Percentiles rank a stretch among this genome's conserved stretches.
phyloP scores from a whole-genome alignment of 2,888 invertebrate species.

The Strigamia transsilvanica region DNA sequence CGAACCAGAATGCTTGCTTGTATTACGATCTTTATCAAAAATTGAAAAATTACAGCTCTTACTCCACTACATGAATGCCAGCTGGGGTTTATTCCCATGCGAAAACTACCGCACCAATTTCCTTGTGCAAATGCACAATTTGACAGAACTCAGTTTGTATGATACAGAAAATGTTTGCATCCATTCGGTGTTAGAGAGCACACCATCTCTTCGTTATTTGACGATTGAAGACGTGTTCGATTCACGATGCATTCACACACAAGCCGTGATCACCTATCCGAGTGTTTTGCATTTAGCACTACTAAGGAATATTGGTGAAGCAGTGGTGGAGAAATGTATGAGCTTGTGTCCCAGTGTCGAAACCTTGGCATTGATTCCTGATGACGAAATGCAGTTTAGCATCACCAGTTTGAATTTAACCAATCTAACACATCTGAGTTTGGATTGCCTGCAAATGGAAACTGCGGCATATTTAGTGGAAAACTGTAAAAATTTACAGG shows the following conservation, averaged over 20 bases:
- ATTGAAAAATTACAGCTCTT: neutral
- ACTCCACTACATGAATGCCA: neutral
- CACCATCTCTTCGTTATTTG: neutral
- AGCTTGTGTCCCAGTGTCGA: too few relatives aligned
- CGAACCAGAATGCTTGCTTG: neutral
- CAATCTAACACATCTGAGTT: too few relatives aligned
- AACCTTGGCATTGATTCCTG: too few relatives aligned
- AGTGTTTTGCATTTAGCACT: neutral
- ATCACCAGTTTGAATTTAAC: too few relatives aligned
- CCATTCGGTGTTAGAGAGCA: neutral
- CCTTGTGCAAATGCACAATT: too few relatives aligned
- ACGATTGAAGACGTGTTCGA: neutral
- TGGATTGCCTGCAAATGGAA: too few relatives aligned
- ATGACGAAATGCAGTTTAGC: too few relatives aligned
- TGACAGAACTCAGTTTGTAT: too few relatives aligned
- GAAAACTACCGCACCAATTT: neutral
- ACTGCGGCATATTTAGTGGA: too few relatives aligned
- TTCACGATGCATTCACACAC: neutral
- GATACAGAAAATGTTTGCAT: neutral
- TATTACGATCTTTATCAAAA: neutral
- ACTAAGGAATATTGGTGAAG: too few relatives aligned
- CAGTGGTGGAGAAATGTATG: too few relatives aligned
- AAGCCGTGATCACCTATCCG: neutral
- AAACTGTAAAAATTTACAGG: too few relatives aligned
- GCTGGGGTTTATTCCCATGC: neutral